These are phyloP conservation scores for Drosophila ogumai DNA, from an alignment of 1,140 invertebrate genomes.

Conservation along the genomic window DNA sequence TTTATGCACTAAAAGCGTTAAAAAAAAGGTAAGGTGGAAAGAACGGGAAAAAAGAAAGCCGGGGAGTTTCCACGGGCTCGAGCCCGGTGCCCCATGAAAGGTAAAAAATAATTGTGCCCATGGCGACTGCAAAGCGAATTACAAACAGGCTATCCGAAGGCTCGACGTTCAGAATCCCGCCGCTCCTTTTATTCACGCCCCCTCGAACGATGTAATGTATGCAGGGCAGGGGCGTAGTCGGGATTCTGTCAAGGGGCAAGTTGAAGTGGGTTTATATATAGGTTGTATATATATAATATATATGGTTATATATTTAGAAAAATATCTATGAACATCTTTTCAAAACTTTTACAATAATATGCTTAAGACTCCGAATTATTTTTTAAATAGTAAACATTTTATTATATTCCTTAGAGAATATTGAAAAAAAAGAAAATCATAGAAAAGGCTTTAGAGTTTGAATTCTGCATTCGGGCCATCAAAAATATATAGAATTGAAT, in stretches of 20 bases:
- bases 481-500: too few species aligned
- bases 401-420: too few species aligned
- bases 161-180: conserved; percentile 17
- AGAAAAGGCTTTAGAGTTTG: too few species aligned
- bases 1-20: conserved; percentile 69
- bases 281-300: too few species aligned
- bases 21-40: conserved; percentile 18
- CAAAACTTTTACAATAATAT: too few species aligned
- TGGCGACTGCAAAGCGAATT: conserved; percentile 82
- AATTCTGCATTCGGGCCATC: too few species aligned
- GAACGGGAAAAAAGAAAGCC: conserved; percentile 20
- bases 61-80: conserved; percentile 12
- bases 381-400: too few species aligned
- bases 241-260: neutral
- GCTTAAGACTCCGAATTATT: too few species aligned
- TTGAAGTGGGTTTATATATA: rapidly evolving
- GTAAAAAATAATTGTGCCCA: conserved; percentile 78
- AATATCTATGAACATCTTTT: too few species aligned
- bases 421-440: too few species aligned
- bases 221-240: conserved; percentile 38
- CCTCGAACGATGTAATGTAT: conserved; percentile 62
- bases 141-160: conserved; percentile 74
- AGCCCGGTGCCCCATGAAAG: conserved; percentile 51
- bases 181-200: conserved; percentile 25
- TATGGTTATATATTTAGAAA: too few species aligned